Evolutionary conservation across 2,113 vertebrate genomes (phyloP), one percentile per base, ranked within the genome.

Genomic region (Pollimyrus isidori): DNA sequence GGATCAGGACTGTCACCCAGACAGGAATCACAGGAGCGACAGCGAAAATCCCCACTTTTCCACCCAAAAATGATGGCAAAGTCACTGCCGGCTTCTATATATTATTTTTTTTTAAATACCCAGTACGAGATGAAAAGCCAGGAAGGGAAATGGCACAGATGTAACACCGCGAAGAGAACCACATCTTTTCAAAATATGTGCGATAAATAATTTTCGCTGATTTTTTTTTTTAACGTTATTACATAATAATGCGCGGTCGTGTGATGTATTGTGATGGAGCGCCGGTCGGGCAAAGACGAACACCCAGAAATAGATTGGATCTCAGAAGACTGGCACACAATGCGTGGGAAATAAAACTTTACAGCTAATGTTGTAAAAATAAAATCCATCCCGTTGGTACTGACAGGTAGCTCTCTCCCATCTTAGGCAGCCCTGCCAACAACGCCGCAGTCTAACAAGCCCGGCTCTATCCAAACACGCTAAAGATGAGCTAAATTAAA

Each of bases 1-100:
- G 94, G 95, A 96, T 96, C 96, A 95, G 94, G 95, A 92, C 93
- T 95, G 95, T 96, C 95, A 95, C 93, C 92, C 90, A 92, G 93
- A 93, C 35, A 93, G 90, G 93, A 90, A n/a, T 93, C 92, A 93
- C 95, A 93, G 92, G 94, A 93, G 95, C 92, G 93, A 92, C 92
- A 89, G 93, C 92, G 90, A 93, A 93, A 94, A 94, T 93, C 91
- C 92, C 87, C 92, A 92, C 92, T 90, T 91, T 86, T 89, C 88
- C 90, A 86, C 88, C 69, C 69, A 92, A 92, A 89, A 90, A 90
- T 91, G 90, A 90, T 87, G 82, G 88, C 58, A 91, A 90, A 92
- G 92, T 92, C 91, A 92, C 91, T 92, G 92, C 92, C 93, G 35
- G 35, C 30, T 80, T 93, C 95, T 95, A 95, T 95, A 94, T 94